Base-by-base conservation (phyloP, 35 echinoderm and acorn worm species). In the Strongylocentrotus purpuratus region DNA sequence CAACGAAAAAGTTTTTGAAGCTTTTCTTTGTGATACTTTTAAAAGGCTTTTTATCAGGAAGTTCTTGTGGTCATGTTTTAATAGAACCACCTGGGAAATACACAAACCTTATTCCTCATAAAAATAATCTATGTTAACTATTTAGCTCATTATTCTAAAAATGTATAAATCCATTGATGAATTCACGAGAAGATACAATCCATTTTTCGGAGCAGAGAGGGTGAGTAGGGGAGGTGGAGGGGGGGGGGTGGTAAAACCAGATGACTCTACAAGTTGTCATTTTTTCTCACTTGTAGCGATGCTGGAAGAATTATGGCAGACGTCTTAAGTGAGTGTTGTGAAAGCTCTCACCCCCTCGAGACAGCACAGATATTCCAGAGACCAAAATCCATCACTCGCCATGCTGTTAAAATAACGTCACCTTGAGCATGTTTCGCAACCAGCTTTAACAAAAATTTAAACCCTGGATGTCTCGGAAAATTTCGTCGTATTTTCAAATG, bases 351-450 rank as follows among this genome's bases (percentile, higher is more conserved):
- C 45, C 33, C 87, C 87, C 87, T 45, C 6, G 87, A 89, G 87
- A 89, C 45, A 7, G 87, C 33, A 89, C 18, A 89, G 87, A 89
- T 33, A 89, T 46, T 33, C 65, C 31, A 46, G 33, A 89, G 32
- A 46, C 14, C 25, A 22, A 25, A 89, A 45, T 89, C 87, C 87
- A 89, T 89, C 87, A 89, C n/a, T 89, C 87, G 87, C 12, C 87
- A 46, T 89, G 87, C 45, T 33, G 87, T 89, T 89, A 89, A 45
- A 89, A 89, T 78, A 78, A 78, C 15, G 65, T 78, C 65, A 78
- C 65, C 28, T 78, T 78, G 18, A 78, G 25, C 65, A 78, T 78
- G 65, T 78, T 78, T 78, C 65, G 65, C 65, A 7, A n/a, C 65
- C 65, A 78, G 65, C 65, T 28, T 78, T 18, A 4, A 59, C 52